Evolutionary conservation across 2,797 vertebrate genomes (phyloP).

Genomic region (Coregonus ussuriensis): DNA sequence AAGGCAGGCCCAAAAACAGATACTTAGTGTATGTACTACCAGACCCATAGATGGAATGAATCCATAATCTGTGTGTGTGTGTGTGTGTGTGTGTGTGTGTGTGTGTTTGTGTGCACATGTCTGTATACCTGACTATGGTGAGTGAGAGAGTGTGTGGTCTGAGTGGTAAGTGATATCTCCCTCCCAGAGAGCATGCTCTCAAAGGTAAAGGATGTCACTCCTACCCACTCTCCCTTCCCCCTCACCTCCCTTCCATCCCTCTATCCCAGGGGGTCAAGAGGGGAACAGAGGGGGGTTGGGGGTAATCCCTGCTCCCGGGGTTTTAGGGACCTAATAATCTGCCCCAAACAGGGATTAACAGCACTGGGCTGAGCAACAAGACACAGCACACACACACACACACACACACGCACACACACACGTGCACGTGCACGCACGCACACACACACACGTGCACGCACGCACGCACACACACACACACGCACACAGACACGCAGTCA

Average conservation of each 20-base stretch:
- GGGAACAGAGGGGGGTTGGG: background rate
- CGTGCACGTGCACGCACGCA: too few species aligned
- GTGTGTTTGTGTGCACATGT: constrained; percentile 20
- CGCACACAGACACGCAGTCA: constrained; percentile 14
- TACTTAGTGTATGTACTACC: constrained; percentile 1
- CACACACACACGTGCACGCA: too few species aligned
- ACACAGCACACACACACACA: constrained; percentile 38
- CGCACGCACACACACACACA: background rate
- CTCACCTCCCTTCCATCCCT: too few species aligned
- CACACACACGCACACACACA: background rate
- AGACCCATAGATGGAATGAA: constrained; percentile 35
- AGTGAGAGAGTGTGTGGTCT: background rate
- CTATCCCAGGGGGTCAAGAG: background rate
- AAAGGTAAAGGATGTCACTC: background rate
- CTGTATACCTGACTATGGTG: too few species aligned
- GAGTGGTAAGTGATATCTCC: background rate
- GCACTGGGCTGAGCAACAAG: constrained; percentile 56
- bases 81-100: background rate
- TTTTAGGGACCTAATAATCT: constrained; percentile 74
- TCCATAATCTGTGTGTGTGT: constrained; percentile 29
- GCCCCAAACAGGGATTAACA: constrained; percentile 71
- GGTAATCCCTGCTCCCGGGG: constrained; percentile 67
- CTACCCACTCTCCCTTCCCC: background rate
- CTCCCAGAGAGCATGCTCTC: background rate
- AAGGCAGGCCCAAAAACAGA: background rate